Evolutionary conservation across 2,888 invertebrate genomes (phyloP), one percentile per base, ranked within the genome.

Genomic region (Drosophila basisetae): DNA sequence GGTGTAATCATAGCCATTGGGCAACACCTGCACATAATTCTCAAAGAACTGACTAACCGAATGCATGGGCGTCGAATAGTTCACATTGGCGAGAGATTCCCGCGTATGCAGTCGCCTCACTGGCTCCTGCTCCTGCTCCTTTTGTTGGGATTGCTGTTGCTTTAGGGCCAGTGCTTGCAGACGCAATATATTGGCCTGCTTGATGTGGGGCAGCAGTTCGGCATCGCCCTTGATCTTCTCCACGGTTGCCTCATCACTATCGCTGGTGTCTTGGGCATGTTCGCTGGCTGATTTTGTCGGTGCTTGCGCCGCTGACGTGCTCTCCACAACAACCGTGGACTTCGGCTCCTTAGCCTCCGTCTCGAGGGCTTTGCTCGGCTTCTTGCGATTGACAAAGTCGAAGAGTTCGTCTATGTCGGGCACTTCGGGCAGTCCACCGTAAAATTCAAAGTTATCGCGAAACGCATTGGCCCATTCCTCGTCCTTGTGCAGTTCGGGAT

Each of bases 341-440:
- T 68, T 66, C 4, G 33, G 56, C 41, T 78, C 83, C 39, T 71
- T 76, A 9, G 59, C 10, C 13, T 72, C 79, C 49, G 72, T 62
- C 22, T 68, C 69, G 59, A 73, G 35, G 47, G 41, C 60, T 55
- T 62, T 60, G 35, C 49, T 61, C 5, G 76, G 55, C 61, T 89
- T 91, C 58, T 91, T 92, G 39, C 80, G 80, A 67, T 93, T 92
- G 4, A 92, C 91, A 76, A 92, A 92, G 31, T 92, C 92, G 68
- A 92, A 92, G 4, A 92, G 89, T 65, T 93, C 92, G 68, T 92
- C 92, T 33, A 93, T 91, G 59, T 92, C 92, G 2, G 93, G 93
- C 31, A 93, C 90, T 62, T 93, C 93, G 4, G 93, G 93, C 63
- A 93, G 84, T 31, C 80, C 78, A 9, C 93, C 93, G 60, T 91